Evolutionary conservation across 2,797 vertebrate species (phyloP), one percentile per base, ranked within the genome.

Genomic region (Chelidonichthys spinosus): DNA sequence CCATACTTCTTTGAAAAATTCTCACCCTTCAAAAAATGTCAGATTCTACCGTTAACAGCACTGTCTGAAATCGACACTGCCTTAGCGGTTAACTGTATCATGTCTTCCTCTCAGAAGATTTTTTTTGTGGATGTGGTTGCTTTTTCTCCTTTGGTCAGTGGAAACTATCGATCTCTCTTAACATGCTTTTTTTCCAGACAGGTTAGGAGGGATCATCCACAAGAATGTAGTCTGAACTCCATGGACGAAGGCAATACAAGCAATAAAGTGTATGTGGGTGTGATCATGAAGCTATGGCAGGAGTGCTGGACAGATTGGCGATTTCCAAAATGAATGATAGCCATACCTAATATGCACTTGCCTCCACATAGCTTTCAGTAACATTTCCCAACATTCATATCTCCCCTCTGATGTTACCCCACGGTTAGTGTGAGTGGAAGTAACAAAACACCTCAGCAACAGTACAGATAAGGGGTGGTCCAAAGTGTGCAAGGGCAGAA

Each of bases 281-380:
- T 74, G 84, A 87, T 86, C 68, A 67, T 52, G 37, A 55, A 43
- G 72, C 63, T 78, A 53, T 11, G 70, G 73, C 75, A 56, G 70
- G 2, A 64, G 44, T 76, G 68, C 47, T 71, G 78, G 84, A 78
- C 81, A 80, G 55, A 66, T 77, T 78, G 71, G 59, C 52, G 52
- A 81, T 84, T 79, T 74, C 69, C 43, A 6, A 62, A 85, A 78
- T 83, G 80, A 82, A 85, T 81, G 76, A 84, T 67, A 65, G 71
- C 25, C 25, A 72, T 17, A 50, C 60, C 42, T 54, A 71, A 83
- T 79, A 42, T 49, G 10, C 52, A 76, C 39, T 78, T 52, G 18
- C 52, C 55, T 18, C 44, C 2, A 9, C 33, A 63, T 62, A 39
- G 18, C 44, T 78, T 74, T 69, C 42, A 67, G n/a, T 56, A 25